These are phyloP conservation scores for Artibeus lituratus DNA, from an alignment of 2,797 vertebrate species.

Conservation along the genomic window DNA sequence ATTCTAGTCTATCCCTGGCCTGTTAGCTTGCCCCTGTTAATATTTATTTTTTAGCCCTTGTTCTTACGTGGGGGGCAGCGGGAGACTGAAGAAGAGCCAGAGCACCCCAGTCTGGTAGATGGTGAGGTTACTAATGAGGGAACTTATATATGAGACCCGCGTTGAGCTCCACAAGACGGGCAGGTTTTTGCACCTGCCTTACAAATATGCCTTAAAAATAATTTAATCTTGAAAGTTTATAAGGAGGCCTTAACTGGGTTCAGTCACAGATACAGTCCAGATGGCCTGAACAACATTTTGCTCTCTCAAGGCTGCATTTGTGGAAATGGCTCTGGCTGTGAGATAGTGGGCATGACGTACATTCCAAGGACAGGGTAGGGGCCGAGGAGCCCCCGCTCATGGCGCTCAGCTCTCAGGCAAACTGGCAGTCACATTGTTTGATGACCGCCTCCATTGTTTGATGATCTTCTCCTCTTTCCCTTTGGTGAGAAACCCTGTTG, in stretches of 20 bases:
- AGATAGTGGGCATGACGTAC: background rate
- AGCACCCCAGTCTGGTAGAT: background rate
- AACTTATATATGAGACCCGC: background rate
- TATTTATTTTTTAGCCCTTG: background rate
- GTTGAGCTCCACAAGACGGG: background rate
- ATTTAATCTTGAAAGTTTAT: background rate
- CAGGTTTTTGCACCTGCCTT: background rate
- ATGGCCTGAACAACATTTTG: background rate
- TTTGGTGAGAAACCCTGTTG: background rate
- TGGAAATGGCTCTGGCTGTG: background rate
- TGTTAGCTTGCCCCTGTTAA: background rate
- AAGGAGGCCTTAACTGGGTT: background rate
- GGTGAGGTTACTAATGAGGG: background rate
- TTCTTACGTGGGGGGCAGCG: background rate
- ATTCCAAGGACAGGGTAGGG: background rate
- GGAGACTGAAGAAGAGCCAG: background rate
- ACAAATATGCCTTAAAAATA: background rate
- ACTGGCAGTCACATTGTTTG: background rate
- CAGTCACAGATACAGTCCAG: background rate
- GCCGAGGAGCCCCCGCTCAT: background rate
- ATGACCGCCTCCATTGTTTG: background rate
- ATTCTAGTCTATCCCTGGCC: background rate
- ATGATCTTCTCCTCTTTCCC: background rate
- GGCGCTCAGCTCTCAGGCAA: background rate
- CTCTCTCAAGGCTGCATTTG: background rate